Conservation (phyloP, 2,888 invertebrate species). For the Macaria liturata region DNA sequence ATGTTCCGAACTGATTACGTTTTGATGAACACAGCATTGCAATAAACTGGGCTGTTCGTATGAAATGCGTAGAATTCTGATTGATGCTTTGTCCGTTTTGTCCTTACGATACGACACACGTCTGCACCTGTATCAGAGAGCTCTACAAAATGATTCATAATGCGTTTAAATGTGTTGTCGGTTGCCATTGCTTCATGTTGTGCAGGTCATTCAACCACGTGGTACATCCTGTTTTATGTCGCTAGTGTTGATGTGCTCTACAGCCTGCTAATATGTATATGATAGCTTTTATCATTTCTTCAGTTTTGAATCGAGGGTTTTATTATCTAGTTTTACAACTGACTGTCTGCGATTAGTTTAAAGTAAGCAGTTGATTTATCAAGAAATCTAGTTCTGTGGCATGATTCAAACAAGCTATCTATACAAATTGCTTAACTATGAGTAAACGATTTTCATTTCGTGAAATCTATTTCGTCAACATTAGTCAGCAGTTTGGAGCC, state of each 20-base stretch:
- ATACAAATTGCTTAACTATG: no score
- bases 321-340: not conserved
- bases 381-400: no score
- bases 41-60: conserved; percentile 25
- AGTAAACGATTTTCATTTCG: no score
- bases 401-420: no score
- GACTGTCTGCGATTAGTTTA: no score
- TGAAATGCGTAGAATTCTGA: conserved; percentile 21
- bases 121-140: conserved; percentile 19
- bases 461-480: no score
- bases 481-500: no score
- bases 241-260: conserved; percentile 9
- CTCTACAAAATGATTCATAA: conserved; percentile 55
- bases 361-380: no score
- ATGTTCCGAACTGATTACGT: conserved; percentile 14
- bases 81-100: not conserved
- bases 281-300: conserved; percentile 9
- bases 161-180: conserved; percentile 52
- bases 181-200: conserved; percentile 51
- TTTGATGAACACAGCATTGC: conserved; percentile 12
- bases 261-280: conserved; percentile 3
- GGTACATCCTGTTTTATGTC: conserved; percentile 42
- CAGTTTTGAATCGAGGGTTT: conserved; percentile 1
- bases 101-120: not conserved
- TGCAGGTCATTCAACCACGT: conserved; percentile 67